These are phyloP conservation scores for Tragelaphus scriptus DNA, from an alignment of 2,113 vertebrate species.

Conservation along the genomic window DNA sequence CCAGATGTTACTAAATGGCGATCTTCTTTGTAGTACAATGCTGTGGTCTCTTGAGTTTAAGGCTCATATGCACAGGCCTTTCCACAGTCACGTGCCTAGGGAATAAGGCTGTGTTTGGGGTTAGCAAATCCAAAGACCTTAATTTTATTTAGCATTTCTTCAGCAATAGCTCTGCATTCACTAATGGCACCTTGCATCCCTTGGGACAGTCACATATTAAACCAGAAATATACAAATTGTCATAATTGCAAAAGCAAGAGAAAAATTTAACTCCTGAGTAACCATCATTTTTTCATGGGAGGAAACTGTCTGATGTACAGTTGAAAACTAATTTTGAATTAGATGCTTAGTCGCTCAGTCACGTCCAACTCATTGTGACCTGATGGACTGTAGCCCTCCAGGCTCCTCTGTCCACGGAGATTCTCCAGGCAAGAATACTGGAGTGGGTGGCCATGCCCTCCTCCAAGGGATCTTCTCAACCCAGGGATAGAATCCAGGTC, in stretches of 20 bases:
- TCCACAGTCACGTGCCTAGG: slow-evolving; percentile 14
- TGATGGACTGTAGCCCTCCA: not conserved
- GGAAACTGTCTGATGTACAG: not conserved
- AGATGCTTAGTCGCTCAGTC: not conserved
- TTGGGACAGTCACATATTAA: slow-evolving; percentile 57
- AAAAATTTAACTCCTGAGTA: slow-evolving; percentile 57
- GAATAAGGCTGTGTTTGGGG: slow-evolving; percentile 26
- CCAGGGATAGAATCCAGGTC: not conserved
- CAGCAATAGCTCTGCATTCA: slow-evolving; percentile 62
- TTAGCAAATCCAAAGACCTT: slow-evolving; percentile 65
- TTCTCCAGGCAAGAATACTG: not conserved
- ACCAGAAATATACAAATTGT: slow-evolving; percentile 48
- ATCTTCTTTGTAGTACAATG: slow-evolving; percentile 46
- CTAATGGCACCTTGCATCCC: slow-evolving; percentile 40
- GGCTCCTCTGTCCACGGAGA: not conserved
- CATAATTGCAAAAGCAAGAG: slow-evolving; percentile 9
- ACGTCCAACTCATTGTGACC: not conserved
- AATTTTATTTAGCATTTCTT: slow-evolving; percentile 69
- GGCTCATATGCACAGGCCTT: slow-evolving; percentile 43
- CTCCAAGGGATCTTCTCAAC: not conserved
- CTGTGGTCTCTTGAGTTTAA: slow-evolving; percentile 55
- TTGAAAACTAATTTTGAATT: not conserved
- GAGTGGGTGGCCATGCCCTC: not conserved
- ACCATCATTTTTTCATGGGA: not conserved
- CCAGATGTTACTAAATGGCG: slow-evolving; percentile 58